These are phyloP conservation scores for Wiebesia pumilae DNA, from an alignment of 1,140 invertebrate species.

Conservation along the genomic window DNA sequence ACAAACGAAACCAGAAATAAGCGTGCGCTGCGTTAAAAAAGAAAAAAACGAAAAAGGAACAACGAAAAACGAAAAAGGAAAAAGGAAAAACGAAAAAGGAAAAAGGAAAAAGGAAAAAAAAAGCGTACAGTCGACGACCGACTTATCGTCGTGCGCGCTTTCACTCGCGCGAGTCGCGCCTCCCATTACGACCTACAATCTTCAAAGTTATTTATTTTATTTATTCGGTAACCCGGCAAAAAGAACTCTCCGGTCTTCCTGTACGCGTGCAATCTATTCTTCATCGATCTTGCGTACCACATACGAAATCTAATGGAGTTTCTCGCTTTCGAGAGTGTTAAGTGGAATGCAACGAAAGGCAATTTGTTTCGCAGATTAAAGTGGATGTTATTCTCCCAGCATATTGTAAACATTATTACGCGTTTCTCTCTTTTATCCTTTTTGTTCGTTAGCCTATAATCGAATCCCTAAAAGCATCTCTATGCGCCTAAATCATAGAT, in stretches of 20 bases:
- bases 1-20: background rate
- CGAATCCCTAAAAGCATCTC: background rate
- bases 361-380: conserved; percentile 27
- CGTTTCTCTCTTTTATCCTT: background rate
- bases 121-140: background rate
- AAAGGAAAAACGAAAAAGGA: too few relatives aligned
- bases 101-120: background rate
- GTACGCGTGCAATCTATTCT: conserved; percentile 24
- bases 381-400: background rate
- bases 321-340: conserved; percentile 31
- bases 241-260: background rate
- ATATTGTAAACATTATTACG: background rate
- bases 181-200: conserved; percentile 24
- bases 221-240: background rate
- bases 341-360: conserved; percentile 35
- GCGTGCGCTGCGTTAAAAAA: too few relatives aligned
- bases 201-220: conserved; percentile 16
- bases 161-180: background rate
- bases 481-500: background rate
- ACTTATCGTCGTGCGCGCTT: conserved; percentile 24
- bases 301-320: background rate
- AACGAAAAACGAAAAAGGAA: too few relatives aligned
- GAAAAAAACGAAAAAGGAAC: too few relatives aligned
- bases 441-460: background rate
- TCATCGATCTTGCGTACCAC: conserved; percentile 26